These are phyloP conservation scores for Nesidiocoris tenuis DNA, from an alignment of 2,888 invertebrate genomes.

Conservation along the genomic window DNA sequence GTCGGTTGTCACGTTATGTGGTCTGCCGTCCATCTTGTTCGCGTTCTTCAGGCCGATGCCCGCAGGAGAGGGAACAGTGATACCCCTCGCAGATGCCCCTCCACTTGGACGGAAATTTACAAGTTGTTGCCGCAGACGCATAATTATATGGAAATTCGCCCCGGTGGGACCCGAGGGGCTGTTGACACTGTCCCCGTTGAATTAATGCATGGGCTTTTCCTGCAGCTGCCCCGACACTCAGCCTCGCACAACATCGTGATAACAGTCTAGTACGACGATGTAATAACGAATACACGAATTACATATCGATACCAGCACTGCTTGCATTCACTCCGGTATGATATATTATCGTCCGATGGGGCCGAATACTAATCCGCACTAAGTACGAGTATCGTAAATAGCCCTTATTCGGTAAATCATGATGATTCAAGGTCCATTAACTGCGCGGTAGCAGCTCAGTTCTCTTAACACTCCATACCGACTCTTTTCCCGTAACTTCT, in stretches of 20 bases:
- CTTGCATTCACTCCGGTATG: too few relatives aligned
- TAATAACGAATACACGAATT: conserved; percentile 12
- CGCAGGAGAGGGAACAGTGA: background rate
- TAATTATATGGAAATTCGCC: conserved; percentile 32
- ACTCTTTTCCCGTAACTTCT: too few relatives aligned
- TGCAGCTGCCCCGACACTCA: background rate
- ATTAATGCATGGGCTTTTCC: conserved; percentile 33
- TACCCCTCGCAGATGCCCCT: background rate
- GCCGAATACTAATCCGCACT: too few relatives aligned
- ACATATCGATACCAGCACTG: background rate
- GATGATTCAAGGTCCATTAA: too few relatives aligned
- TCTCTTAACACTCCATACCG: too few relatives aligned
- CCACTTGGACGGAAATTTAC: conserved; percentile 14
- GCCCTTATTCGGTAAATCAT: too few relatives aligned
- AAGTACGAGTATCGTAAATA: too few relatives aligned
- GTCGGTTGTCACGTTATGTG: background rate
- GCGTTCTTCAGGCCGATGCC: background rate
- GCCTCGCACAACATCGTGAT: conserved; percentile 15
- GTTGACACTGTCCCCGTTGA: conserved; percentile 34
- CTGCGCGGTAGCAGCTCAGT: too few relatives aligned
- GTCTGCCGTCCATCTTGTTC: background rate
- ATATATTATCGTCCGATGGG: too few relatives aligned
- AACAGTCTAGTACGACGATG: conserved; percentile 1
- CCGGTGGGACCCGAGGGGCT: conserved; percentile 3
- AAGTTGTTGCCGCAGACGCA: conserved; percentile 21